Evolutionary conservation across 92 coral and sea anemone genomes (phyloP).

Genomic region (Epizoanthus illoricatus): DNA sequence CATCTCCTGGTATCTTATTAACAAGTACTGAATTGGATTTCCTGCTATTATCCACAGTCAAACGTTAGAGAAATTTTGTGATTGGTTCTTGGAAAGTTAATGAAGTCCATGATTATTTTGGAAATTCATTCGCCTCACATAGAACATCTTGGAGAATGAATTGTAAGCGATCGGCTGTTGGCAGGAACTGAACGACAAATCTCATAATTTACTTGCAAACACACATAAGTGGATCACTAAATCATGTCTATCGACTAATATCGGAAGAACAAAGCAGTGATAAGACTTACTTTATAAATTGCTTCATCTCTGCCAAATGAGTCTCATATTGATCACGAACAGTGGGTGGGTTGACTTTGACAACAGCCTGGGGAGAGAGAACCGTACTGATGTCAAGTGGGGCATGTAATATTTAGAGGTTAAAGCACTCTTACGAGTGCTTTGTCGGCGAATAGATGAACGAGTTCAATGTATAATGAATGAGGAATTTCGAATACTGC

Average conservation of each 20-base stretch:
- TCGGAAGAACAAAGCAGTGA: background rate
- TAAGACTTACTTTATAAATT: constrained; percentile 88
- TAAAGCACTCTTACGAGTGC: too few relatives aligned
- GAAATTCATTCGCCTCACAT: too few relatives aligned
- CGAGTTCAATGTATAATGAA: too few relatives aligned
- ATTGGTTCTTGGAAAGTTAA: too few relatives aligned
- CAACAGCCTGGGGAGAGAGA: constrained; percentile 57
- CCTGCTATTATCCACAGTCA: background rate
- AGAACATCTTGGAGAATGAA: too few relatives aligned
- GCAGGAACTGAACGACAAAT: background rate
- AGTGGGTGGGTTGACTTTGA: constrained; percentile 69
- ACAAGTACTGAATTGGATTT: background rate
- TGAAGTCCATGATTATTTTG: too few relatives aligned
- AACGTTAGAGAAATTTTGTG: too few relatives aligned
- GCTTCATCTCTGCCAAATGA: constrained; percentile 86
- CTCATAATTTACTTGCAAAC: background rate
- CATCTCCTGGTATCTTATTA: background rate
- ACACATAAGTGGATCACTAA: too few relatives aligned
- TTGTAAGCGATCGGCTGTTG: too few relatives aligned
- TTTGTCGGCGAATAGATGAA: too few relatives aligned
- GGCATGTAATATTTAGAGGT: too few relatives aligned
- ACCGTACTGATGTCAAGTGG: background rate
- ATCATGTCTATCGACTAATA: background rate
- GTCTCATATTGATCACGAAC: constrained; percentile 73
- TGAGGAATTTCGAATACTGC: too few relatives aligned